Conservation (phyloP, 2,113 vertebrate genomes). For the Tupaia chinensis region DNA sequence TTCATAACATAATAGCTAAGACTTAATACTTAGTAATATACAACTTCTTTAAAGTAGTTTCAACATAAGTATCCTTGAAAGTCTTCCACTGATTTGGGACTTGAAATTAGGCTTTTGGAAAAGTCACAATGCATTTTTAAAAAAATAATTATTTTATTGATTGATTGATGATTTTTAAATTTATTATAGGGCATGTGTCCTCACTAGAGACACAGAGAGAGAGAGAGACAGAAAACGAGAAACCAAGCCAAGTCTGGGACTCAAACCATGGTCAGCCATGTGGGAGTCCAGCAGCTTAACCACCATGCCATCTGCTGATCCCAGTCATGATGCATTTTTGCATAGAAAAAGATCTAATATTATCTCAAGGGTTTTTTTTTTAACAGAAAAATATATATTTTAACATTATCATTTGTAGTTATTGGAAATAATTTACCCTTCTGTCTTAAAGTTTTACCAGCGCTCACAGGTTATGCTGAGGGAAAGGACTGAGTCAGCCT, state of each 20-base stretch:
- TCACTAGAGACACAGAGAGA: no score
- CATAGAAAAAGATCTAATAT: no score
- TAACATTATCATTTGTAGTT: neutral
- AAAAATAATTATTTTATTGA: no score
- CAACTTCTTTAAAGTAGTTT: neutral
- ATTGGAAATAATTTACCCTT: neutral
- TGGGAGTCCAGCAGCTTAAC: no score
- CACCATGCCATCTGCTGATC: no score
- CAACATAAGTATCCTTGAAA: neutral
- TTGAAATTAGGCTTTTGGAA: neutral
- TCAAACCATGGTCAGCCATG: no score
- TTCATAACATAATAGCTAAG: neutral
- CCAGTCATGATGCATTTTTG: no score
- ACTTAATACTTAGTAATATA: neutral
- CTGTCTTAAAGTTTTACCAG: neutral
- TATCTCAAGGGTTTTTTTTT: neutral
- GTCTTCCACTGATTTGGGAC: neutral
- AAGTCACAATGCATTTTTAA: no score
- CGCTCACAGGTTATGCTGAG: neutral
- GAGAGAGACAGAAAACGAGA: no score
- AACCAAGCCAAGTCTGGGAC: no score
- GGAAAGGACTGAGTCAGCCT: neutral
- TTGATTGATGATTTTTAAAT: no score
- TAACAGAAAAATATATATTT: neutral
- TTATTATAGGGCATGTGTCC: no score